phyloP scores from a whole-genome alignment of 2,888 invertebrate genomes.

The Acleris literana region DNA sequence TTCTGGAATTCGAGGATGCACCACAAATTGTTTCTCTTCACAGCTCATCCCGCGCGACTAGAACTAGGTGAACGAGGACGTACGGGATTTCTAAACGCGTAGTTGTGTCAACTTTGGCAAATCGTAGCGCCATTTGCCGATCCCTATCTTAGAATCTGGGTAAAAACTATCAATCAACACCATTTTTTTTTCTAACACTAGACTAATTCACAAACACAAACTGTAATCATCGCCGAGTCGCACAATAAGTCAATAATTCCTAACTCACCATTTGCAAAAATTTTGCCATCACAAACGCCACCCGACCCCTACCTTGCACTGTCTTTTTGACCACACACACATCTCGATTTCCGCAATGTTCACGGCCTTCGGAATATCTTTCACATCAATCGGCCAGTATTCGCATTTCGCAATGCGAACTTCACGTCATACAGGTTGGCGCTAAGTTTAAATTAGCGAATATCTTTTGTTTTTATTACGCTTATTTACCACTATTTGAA shows the following conservation, averaged over 20 bases:
- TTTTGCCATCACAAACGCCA: slow-evolving; percentile 91
- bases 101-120: slow-evolving; percentile 83
- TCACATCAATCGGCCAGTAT: slow-evolving; percentile 85
- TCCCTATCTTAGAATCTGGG: slow-evolving; percentile 78
- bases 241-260: slow-evolving; percentile 75
- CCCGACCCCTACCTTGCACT: slow-evolving; percentile 90
- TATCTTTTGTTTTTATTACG: slow-evolving; percentile 13
- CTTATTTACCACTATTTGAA: background rate
- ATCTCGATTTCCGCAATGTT: slow-evolving; percentile 85
- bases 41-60: slow-evolving; percentile 72
- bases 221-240: slow-evolving; percentile 61
- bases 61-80: slow-evolving; percentile 69
- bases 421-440: slow-evolving; percentile 78
- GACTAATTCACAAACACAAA: slow-evolving; percentile 72
- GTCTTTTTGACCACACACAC: slow-evolving; percentile 86
- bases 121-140: slow-evolving; percentile 84
- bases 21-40: slow-evolving; percentile 74
- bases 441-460: slow-evolving; percentile 76
- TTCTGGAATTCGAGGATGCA: slow-evolving; percentile 74
- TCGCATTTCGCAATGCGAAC: slow-evolving; percentile 85
- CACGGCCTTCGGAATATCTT: slow-evolving; percentile 87
- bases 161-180: slow-evolving; percentile 74
- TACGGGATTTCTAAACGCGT: slow-evolving; percentile 80
- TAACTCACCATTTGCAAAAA: slow-evolving; percentile 90
- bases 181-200: slow-evolving; percentile 68